Base-by-base conservation (phyloP, 2,888 invertebrate species). In the Argynnis bischoffii region DNA sequence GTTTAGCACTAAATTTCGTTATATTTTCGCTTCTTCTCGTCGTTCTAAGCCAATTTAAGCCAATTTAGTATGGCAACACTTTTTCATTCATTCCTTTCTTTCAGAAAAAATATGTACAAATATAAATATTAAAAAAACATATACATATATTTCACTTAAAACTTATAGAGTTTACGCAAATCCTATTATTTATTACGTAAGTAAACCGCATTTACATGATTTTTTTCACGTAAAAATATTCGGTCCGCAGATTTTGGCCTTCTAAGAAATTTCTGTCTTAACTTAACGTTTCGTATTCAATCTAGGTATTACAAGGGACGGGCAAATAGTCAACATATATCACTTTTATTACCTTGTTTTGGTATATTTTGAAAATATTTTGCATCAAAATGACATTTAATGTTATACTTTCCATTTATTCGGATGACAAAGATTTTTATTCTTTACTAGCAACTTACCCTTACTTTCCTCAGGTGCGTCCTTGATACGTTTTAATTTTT, bases 291-390 rank as follows among this genome's bases (percentile, higher is more conserved):
- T 15, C 18, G 6, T 50, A 15, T 61, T 61, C 61, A 51, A 61
- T 61, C 61, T 61, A 51, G 61, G 61, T 61, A 50, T 61, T 61
- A 61, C 31, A 41, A 41, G 61, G 61, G 51, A 51, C 18, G 14
- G 35, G 35, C 51, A 51, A 61, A 51, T 47, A 47, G 13, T 14
- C 21, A 6, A 41, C 14, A 59, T 59, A 59, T 59, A 59, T 59
- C 61, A 50, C 18, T 6, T 61, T 61, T 61, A 51, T 61, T 26
- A 35, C 6, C 14, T 16, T 13, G 3, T 61, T 61, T 14, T 21
- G 8, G n/a, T 13, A 0, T 8, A 18, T 51, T 51, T 61, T 61
- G 16, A 16, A 47, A 11, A 48, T 21, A 35, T 59, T 59, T 59
- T 6, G 48, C 47, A 59, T 31, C 31, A 48, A 31, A 26, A 16